Base-by-base conservation (phyloP, 2,888 invertebrate genomes). In the Ophion obscuratus region DNA sequence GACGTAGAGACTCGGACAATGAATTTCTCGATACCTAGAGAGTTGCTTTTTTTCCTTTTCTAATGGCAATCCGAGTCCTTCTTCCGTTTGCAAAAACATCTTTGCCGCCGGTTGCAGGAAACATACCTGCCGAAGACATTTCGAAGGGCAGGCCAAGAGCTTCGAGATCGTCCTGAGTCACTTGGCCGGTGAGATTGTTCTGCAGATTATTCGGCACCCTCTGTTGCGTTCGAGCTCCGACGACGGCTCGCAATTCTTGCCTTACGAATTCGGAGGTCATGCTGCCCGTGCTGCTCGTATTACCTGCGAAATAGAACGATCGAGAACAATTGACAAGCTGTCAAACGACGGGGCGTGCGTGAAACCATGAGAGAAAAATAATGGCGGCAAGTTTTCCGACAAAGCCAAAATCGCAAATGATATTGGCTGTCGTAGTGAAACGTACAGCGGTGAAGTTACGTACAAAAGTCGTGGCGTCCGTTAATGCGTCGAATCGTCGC, bases 221-320 rank as follows among this genome's bases (percentile, higher is more conserved):
- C 90, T 93, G 94, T 81, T 94, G 94, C 59, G 97, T 97, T 92
- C 98, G 96, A 79, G 97, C 98, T 89, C 97, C 98, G 84, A 98
- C 98, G 87, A 97, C 97, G 73, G 98, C 98, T 90, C 98, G 96
- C 92, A 99, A 95, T 95, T 98, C 98, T 95, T 98, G 98, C 92
- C 98, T 96, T 90, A 98, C 98, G 95, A 97, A 98, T 95, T 98
- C 98, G 75, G 98, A 97, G 85, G 96, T 96, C 93, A 95, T 96
- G 92, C 95, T 96, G 91, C 95, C 95, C 88, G 94, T 93, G 91
- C 94, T 95, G 89, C 93, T 95, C 84, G 94, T 94, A 78, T 93
- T 94, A 91, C 95, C 96, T 95, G 95, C 94, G 89, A 87, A 93
- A 90, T 92, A 92, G 89, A 90, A 83, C 90, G 90, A 6, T 53